phyloP scores from a whole-genome alignment of 2,888 invertebrate genomes.

The Aphodius sticticus region DNA sequence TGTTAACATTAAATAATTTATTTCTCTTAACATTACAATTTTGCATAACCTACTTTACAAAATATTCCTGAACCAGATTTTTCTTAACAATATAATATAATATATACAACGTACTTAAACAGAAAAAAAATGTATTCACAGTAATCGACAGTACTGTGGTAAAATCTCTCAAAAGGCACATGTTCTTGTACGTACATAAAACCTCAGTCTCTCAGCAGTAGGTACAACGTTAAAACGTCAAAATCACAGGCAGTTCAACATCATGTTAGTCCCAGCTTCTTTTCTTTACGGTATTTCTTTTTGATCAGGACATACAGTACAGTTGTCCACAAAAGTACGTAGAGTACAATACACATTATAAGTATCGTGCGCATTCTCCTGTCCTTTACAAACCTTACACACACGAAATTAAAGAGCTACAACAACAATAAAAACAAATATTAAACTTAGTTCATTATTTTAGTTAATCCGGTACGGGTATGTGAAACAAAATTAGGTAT shows the following conservation, averaged over 20 bases:
- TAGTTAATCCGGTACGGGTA: neutral
- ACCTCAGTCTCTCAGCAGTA: slow-evolving; percentile 21
- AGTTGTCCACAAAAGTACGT: neutral
- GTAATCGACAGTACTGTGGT: neutral
- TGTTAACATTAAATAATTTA: slow-evolving; percentile 12
- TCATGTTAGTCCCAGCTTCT: neutral
- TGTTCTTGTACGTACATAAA: slow-evolving; percentile 19
- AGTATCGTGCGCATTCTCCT: neutral
- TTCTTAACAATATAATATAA: slow-evolving; percentile 7
- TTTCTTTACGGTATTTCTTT: neutral
- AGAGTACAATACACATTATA: neutral
- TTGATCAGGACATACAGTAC: neutral
- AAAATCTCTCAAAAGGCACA: neutral
- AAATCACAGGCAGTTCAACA: slow-evolving; percentile 16
- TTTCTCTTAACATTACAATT: slow-evolving; percentile 19
- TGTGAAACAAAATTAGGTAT: neutral
- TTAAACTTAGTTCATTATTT: neutral
- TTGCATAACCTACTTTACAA: slow-evolving; percentile 6
- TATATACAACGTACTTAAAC: slow-evolving; percentile 13
- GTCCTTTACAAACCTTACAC: neutral
- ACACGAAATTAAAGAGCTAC: slow-evolving; percentile 4
- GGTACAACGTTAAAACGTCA: slow-evolving; percentile 10
- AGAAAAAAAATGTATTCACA: slow-evolving; percentile 10
- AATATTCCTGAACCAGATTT: slow-evolving; percentile 18
- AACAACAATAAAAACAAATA: neutral